phyloP scores from a whole-genome alignment of 2,113 vertebrate species.

The Mesembrinibis cayennensis region DNA sequence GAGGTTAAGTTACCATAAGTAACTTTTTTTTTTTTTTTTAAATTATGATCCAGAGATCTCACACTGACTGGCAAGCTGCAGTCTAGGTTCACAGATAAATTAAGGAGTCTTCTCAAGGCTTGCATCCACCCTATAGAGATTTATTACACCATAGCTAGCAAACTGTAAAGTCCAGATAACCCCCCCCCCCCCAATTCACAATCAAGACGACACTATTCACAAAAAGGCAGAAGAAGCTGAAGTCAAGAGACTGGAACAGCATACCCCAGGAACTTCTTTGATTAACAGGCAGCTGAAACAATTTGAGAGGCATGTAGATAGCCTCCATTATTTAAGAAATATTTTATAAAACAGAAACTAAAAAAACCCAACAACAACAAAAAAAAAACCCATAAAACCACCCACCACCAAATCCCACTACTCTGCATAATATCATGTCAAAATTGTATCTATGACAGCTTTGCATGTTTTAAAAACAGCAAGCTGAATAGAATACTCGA shows the following conservation, averaged over 20 bases:
- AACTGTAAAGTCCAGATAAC: not conserved
- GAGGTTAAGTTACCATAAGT: not conserved
- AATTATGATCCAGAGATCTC: not conserved
- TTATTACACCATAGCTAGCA: not conserved
- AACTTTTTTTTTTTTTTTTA: not conserved
- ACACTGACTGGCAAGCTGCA: not conserved
- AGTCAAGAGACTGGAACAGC: not conserved
- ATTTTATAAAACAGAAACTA: not conserved
- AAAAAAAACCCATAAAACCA: not conserved
- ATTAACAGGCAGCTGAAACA: not conserved
- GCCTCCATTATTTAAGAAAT: not conserved
- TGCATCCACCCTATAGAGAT: not conserved
- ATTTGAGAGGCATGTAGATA: not conserved
- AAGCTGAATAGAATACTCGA: not conserved
- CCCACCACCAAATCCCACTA: not conserved
- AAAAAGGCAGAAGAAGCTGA: not conserved
- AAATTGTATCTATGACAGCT: not conserved
- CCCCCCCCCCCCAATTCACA: not conserved
- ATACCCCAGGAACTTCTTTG: not conserved
- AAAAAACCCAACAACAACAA: not conserved
- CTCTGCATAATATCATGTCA: not conserved
- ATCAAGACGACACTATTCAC: not conserved
- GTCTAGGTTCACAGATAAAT: not conserved
- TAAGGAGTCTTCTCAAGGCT: not conserved
- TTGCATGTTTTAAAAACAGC: not conserved